phyloP scores from a whole-genome alignment of 2,113 vertebrate genomes.

The Malurus elegans region DNA sequence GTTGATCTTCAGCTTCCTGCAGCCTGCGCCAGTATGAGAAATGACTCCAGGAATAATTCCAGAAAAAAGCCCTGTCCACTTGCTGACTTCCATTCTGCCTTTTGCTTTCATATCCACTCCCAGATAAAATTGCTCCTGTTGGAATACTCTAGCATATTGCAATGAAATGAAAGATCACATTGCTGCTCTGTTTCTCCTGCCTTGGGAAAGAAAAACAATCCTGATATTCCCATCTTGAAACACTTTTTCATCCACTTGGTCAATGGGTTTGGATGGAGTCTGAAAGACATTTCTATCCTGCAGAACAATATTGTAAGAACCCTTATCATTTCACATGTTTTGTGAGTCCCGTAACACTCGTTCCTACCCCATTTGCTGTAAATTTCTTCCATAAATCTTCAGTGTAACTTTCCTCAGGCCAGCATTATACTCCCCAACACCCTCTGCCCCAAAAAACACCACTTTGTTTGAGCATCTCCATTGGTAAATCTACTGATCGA shows the following conservation, averaged over 20 bases:
- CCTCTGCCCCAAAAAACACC: neutral
- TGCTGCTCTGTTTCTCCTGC: neutral
- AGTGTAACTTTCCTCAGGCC: neutral
- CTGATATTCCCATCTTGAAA: neutral
- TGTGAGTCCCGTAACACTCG: neutral
- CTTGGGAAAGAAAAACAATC: constrained; percentile 1
- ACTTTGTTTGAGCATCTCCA: neutral
- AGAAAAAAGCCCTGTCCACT: constrained; percentile 55
- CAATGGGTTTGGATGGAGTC: neutral
- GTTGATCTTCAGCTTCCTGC: constrained; percentile 37
- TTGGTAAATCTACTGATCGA: neutral
- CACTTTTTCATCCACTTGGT: neutral
- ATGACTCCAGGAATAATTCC: constrained; percentile 47
- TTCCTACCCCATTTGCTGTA: neutral
- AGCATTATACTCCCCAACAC: neutral
- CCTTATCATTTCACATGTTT: constrained; percentile 1
- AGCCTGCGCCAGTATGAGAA: constrained; percentile 8
- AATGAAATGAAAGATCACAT: neutral
- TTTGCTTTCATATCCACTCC: constrained; percentile 29
- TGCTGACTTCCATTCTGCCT: constrained; percentile 49
- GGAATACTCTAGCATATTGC: neutral
- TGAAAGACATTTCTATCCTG: neutral
- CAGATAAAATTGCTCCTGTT: constrained; percentile 34
- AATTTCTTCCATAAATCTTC: neutral
- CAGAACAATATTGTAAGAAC: neutral